phyloP scores from a whole-genome alignment of 2,888 invertebrate species.

The Sceliomorpha sp. region DNA sequence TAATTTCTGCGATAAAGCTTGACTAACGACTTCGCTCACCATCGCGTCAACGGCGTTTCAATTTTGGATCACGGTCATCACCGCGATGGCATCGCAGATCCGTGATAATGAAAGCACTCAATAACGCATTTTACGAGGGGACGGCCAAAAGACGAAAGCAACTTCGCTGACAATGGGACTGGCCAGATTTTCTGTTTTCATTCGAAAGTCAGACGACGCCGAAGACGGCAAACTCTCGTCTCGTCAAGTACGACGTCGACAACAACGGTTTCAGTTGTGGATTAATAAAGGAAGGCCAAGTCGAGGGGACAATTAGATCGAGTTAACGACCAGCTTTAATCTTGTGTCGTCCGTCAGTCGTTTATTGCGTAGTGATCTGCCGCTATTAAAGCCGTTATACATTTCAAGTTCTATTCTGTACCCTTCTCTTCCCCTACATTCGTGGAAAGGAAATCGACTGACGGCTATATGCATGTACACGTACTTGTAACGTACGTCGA shows the following conservation, averaged over 20 bases:
- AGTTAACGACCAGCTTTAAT: slow-evolving; percentile 79
- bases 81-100: slow-evolving; percentile 1
- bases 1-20: not conserved
- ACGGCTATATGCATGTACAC: slow-evolving; percentile 24
- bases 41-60: slow-evolving; percentile 3
- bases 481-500: slow-evolving; percentile 23
- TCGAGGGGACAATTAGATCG: slow-evolving; percentile 79
- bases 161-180: too few relatives aligned
- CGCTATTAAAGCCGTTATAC: slow-evolving; percentile 76
- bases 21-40: slow-evolving; percentile 2
- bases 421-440: slow-evolving; percentile 52
- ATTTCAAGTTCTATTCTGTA: slow-evolving; percentile 67
- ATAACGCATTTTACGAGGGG: not conserved
- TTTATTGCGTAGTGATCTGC: slow-evolving; percentile 79
- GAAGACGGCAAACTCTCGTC: slow-evolving; percentile 55
- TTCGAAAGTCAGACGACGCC: slow-evolving; percentile 19
- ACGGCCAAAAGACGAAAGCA: slow-evolving; percentile 1
- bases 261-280: slow-evolving; percentile 64
- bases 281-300: slow-evolving; percentile 77
- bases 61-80: slow-evolving; percentile 5
- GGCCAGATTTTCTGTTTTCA: slow-evolving; percentile 42
- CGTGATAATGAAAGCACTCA: slow-evolving; percentile 1
- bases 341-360: slow-evolving; percentile 79
- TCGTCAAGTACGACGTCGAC: slow-evolving; percentile 55
- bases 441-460: slow-evolving; percentile 58